phyloP scores from a whole-genome alignment of 2,888 invertebrate genomes.

The Phaonia tiefii region DNA sequence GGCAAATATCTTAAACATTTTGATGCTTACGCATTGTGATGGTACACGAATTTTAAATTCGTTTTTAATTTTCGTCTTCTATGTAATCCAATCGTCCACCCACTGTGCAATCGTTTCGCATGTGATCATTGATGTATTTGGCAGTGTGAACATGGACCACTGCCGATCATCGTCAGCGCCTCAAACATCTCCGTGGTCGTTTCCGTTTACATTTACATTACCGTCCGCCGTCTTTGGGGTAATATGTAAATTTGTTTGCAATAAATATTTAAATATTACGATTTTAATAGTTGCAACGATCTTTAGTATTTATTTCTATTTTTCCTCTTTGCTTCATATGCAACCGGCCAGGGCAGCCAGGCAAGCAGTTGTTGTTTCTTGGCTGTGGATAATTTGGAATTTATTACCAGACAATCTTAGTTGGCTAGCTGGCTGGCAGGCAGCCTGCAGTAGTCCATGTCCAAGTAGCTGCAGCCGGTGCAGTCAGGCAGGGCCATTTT shows the following conservation, averaged over 20 bases:
- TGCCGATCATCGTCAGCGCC: no score
- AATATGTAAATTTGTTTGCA: conserved; percentile 64
- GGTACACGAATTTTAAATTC: no score
- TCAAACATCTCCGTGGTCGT: no score
- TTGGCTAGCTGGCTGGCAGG: conserved; percentile 43
- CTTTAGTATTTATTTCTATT: conserved; percentile 44
- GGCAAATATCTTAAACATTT: no score
- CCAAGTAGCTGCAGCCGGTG: conserved; percentile 59
- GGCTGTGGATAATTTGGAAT: conserved; percentile 65
- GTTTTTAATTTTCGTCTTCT: no score
- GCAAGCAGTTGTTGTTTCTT: conserved; percentile 39
- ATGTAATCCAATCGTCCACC: no score
- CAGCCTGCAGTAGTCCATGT: conserved; percentile 51
- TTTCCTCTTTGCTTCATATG: conserved; percentile 50
- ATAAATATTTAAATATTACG: conserved; percentile 65
- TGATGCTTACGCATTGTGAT: no score
- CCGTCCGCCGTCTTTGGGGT: background rate
- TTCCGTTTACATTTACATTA: no score
- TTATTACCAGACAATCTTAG: conserved; percentile 60
- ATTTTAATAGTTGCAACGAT: conserved; percentile 59
- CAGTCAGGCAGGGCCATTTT: conserved; percentile 18
- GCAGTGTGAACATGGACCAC: no score
- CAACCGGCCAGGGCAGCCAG: background rate
- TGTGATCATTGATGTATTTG: no score
- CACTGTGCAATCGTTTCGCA: no score